These are phyloP conservation scores for Elaeidobius kamerunicus DNA, from an alignment of 2,888 invertebrate genomes.

Conservation along the genomic window DNA sequence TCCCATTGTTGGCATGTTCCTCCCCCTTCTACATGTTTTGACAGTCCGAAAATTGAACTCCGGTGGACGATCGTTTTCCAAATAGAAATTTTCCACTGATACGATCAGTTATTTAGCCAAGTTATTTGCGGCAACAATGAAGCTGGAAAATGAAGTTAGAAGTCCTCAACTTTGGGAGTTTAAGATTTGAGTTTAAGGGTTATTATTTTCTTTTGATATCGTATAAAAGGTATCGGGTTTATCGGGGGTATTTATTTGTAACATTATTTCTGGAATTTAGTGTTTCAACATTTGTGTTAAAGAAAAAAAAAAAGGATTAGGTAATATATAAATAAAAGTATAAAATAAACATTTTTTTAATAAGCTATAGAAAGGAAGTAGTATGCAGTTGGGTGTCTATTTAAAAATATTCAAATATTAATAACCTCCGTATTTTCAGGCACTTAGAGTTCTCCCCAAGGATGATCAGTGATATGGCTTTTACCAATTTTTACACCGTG, in stretches of 20 bases:
- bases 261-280: too few species aligned
- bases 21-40: constrained; percentile 10
- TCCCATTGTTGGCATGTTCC: not conserved
- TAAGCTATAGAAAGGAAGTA: too few species aligned
- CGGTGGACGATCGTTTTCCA: constrained; percentile 25
- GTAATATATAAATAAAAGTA: too few species aligned
- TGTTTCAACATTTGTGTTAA: too few species aligned
- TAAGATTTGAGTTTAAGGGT: constrained; percentile 17
- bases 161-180: constrained; percentile 21
- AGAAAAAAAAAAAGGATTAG: too few species aligned
- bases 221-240: not conserved
- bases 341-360: not conserved
- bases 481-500: too few species aligned
- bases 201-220: constrained; percentile 15
- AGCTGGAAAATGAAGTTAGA: constrained; percentile 27
- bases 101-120: constrained; percentile 29
- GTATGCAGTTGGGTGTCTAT: too few species aligned
- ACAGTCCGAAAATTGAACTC: constrained; percentile 16
- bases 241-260: too few species aligned
- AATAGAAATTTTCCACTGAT: constrained; percentile 30
- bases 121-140: constrained; percentile 30
- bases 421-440: too few species aligned
- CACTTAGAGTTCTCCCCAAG: too few species aligned
- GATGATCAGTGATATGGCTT: too few species aligned
- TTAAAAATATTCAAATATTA: too few species aligned